These are phyloP conservation scores for Hippoglossus stenolepis DNA, from an alignment of 2,113 vertebrate species.

Conservation along the genomic window DNA sequence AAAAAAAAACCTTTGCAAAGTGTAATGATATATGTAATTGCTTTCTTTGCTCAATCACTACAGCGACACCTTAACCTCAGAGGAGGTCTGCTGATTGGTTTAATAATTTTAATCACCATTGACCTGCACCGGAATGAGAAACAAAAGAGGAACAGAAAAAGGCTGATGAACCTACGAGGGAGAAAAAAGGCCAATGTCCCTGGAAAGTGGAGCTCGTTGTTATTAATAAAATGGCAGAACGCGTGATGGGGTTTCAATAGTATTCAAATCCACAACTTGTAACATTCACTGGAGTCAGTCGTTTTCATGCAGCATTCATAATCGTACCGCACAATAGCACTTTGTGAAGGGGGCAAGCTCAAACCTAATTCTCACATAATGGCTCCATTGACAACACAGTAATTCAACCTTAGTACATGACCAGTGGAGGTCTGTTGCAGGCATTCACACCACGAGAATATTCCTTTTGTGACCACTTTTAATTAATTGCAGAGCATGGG, in stretches of 20 bases:
- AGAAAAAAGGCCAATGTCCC: constrained; percentile 55
- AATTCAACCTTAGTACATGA: constrained; percentile 69
- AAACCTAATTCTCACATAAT: constrained; percentile 78
- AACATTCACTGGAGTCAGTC: constrained; percentile 73
- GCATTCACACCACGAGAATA: constrained; percentile 74
- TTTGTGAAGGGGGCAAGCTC: constrained; percentile 73
- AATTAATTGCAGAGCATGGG: constrained; percentile 79
- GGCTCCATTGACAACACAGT: constrained; percentile 72
- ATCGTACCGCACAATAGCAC: constrained; percentile 70
- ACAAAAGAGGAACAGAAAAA: constrained; percentile 42
- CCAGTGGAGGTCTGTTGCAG: constrained; percentile 62
- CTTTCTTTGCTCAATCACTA: background rate
- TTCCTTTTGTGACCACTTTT: constrained; percentile 79
- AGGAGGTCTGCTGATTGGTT: constrained; percentile 2
- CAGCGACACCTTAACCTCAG: background rate
- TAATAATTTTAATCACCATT: background rate
- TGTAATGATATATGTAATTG: background rate
- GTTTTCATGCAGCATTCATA: constrained; percentile 75
- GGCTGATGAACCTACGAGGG: constrained; percentile 57
- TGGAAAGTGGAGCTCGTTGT: constrained; percentile 50
- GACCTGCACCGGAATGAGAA: constrained; percentile 19
- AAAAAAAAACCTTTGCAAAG: too few relatives aligned
- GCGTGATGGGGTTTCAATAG: constrained; percentile 57
- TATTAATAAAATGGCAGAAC: constrained; percentile 65
- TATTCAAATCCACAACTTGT: constrained; percentile 65